Evolutionary conservation across 1,140 invertebrate species (phyloP), one percentile per base, ranked within the genome.

Genomic region (Pseudobourletiella spinata): DNA sequence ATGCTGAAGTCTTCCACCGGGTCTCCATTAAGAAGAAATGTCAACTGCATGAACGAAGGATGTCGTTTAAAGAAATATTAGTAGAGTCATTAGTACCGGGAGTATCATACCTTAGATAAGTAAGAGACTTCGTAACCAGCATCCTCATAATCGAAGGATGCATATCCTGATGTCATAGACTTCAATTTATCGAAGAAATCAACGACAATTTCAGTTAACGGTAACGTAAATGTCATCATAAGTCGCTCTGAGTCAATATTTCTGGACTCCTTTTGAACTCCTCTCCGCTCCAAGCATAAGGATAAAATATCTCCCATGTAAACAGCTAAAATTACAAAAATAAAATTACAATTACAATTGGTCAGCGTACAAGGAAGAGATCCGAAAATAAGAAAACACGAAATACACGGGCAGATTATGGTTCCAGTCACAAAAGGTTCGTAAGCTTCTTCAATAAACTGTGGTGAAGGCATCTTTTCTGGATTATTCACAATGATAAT

Each of bases 71-170:
- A 39, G n/a, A 11, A 39, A 39, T 39, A 11, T 39, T 39, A 39
- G 11, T n/a, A 39, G 11, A n/a, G n/a, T 11, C 11, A 39, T 11
- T 39, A 11, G 11, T 11, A 11, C 35, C n/a, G 11, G 35, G 11
- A 48, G 24, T 15, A 48, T 22, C 74, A 72, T 79, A 91, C 87
- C 76, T 87, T 89, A 0, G 84, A 81, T 68, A 93, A 77, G 63
- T 82, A 73, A 61, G 86, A 84, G 16, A 74, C 52, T 73, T 88
- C 78, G 76, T 88, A 97, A 16, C 87, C 92, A 73, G 83, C 74
- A 75, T 96, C 88, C 78, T 98, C 91, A 76, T 98, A 98, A 78
- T 98, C 95, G 78, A 99, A 98, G 75, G 91, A 95, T 11, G 92
- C 95, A 79, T 93, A 98, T 14, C 95, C 95, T 1, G 92, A 96